Evolutionary conservation across 2,113 vertebrate genomes (phyloP), one percentile per base, ranked within the genome.

Genomic region (Rhea americana): DNA sequence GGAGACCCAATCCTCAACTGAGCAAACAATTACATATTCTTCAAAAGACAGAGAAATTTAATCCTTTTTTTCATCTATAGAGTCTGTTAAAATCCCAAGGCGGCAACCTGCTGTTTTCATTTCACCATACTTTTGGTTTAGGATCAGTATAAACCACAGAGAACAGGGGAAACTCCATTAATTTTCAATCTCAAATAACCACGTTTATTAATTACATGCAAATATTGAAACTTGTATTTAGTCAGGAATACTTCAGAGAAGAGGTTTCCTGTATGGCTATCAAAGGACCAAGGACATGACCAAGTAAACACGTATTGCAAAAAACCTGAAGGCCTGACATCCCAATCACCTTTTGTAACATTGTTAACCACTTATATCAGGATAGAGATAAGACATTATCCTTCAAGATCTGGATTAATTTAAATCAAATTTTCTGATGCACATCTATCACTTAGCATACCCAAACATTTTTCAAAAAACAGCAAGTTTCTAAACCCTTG

Each of bases 41-140:
- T 84, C 43, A 78, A 84, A 71, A 81, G 4, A 7, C 1, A 75
- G 41, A 71, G 18, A 51, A 73, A 62, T 77, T 70, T 24, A 79
- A 35, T 37, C 6, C 4, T 48, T 41, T 28, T 35, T 39, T 4
- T 0, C 0, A 26, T 6, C 0, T 68, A 2, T 63, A 26, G 43
- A 11, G 1, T 53, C 18, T 37, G 3, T 51, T 78, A 43, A 74
- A 75, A 11, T 56, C 6, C 9, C 21, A 56, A 21, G 11, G 19
- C 17, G 82, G 21, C 51, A 89, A 10, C 16, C 11, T 82, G 26
- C 10, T 3, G 7, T 90, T 92, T 89, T 83, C 18, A 61, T 61
- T 79, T 17, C 19, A 50, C 5, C 41, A 1, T 39, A n/a, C 22
- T 85, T 91, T 70, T 65, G 14, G 1, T 35, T 28, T 71, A 11